Percentiles rank a stretch among this genome's conserved stretches.
phyloP scores from a whole-genome alignment of 1,140 invertebrate genomes.

The Drosophila erecta region DNA sequence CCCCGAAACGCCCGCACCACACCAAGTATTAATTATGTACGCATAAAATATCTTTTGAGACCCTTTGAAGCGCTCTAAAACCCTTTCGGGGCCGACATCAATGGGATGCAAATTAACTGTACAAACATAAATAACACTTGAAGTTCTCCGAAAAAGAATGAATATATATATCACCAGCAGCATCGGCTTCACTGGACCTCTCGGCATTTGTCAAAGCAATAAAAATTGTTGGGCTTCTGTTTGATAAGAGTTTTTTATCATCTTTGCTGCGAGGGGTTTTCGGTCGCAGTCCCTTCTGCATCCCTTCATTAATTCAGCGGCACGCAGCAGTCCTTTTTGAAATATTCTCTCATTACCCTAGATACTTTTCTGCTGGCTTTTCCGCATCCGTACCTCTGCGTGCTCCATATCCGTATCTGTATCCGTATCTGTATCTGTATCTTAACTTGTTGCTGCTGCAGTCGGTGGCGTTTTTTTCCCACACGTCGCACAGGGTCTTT shows the following conservation, averaged over 20 bases:
- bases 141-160: conserved; percentile 66
- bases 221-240: conserved; percentile 73
- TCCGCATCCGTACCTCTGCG: conserved; percentile 16
- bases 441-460: conserved; percentile 61
- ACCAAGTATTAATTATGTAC: conserved; percentile 80
- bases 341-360: conserved; percentile 66
- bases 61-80: conserved; percentile 56
- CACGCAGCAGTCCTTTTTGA: conserved; percentile 42
- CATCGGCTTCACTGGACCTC: conserved; percentile 3
- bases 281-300: not conserved
- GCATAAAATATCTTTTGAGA: conserved; percentile 81
- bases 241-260: conserved; percentile 59
- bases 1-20: conserved; percentile 19
- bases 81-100: conserved; percentile 66
- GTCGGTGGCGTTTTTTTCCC: conserved; percentile 15
- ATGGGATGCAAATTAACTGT: conserved; percentile 83
- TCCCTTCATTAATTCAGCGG: conserved; percentile 73
- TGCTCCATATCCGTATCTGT: conserved; percentile 18
- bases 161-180: conserved; percentile 10
- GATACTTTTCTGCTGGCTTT: conserved; percentile 56
- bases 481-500: conserved; percentile 20
- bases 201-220: conserved; percentile 77
- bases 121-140: conserved; percentile 82
- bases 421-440: conserved; percentile 19
- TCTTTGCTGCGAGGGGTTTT: conserved; percentile 29